Conservation (phyloP, 2,113 vertebrate genomes). For the Onychostruthus taczanowskii region DNA sequence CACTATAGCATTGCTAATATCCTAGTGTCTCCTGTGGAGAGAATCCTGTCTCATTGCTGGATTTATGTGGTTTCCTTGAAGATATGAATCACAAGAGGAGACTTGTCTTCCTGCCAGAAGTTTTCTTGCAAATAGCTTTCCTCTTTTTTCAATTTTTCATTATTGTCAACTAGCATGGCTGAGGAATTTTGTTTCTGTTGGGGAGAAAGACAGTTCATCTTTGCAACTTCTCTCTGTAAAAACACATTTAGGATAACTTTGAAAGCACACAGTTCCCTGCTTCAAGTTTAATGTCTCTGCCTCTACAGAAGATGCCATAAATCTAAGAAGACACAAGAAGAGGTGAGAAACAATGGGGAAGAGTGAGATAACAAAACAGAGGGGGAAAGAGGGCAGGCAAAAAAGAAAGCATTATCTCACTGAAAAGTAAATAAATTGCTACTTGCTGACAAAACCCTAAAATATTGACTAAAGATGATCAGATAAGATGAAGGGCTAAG, state of each 20-base stretch:
- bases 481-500: not conserved
- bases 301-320: not conserved
- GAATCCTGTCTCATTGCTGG: not conserved
- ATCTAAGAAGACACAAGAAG: not conserved
- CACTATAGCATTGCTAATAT: not conserved
- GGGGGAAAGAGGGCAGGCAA: not conserved
- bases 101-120: not conserved
- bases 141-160: not conserved
- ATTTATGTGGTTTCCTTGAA: slow-evolving; percentile 22
- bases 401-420: not conserved
- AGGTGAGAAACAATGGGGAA: not conserved
- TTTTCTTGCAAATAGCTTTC: slow-evolving; percentile 8
- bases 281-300: not conserved
- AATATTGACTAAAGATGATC: not conserved
- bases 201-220: not conserved
- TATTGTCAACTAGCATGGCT: not conserved
- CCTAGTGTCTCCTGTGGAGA: not conserved
- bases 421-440: not conserved
- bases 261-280: not conserved
- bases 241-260: not conserved
- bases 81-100: not conserved
- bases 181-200: not conserved
- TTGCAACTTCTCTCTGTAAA: not conserved
- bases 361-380: not conserved
- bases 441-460: not conserved